A percentile compares a stretch with the other conserved stretches of the same genome.
Conservation (phyloP, 2,113 vertebrate genomes). For the Hypomesus transpacificus region DNA sequence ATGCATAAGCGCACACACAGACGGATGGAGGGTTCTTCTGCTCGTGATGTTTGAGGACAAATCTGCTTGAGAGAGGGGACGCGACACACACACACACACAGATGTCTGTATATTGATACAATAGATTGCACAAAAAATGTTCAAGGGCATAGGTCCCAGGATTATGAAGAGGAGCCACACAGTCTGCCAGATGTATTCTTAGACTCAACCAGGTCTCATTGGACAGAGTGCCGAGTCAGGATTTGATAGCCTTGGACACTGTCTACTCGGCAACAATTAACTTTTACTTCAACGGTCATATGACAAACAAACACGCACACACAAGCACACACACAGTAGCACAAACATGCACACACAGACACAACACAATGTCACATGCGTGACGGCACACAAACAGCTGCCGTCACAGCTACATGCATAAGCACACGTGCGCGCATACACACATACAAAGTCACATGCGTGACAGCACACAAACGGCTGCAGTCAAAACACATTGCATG, state of each 20-base stretch:
- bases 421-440: not conserved
- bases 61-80: not conserved
- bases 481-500: too few species aligned
- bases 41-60: not conserved
- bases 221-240: not conserved
- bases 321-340: not conserved
- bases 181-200: not conserved
- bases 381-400: not conserved
- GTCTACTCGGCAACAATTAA: not conserved
- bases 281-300: not conserved
- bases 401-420: not conserved
- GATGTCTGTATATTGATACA: too few species aligned
- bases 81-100: too few species aligned
- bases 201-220: not conserved
- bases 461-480: not conserved
- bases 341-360: constrained; percentile 6
- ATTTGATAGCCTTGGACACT: not conserved
- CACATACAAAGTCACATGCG: not conserved
- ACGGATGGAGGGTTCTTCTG: not conserved
- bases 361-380: not conserved
- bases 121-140: not conserved
- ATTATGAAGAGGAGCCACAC: not conserved
- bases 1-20: not conserved
- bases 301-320: not conserved
- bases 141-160: not conserved